phyloP scores from a whole-genome alignment of 2,888 invertebrate species.

The Pachymerium ferrugineum region DNA sequence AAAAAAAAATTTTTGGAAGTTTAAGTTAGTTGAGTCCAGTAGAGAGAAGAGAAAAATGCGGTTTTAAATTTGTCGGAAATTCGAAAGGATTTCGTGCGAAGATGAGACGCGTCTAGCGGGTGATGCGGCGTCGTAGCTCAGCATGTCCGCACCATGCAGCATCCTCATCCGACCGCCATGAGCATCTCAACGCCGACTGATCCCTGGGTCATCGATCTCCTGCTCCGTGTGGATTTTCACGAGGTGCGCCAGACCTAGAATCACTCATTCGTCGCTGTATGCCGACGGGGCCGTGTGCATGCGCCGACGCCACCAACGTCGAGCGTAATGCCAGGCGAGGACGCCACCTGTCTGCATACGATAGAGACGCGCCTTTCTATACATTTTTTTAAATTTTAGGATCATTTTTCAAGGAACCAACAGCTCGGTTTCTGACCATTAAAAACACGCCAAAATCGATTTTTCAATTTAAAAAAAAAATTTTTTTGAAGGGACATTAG shows the following conservation, averaged over 20 bases:
- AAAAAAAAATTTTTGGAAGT: not conserved
- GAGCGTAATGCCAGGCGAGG: not conserved
- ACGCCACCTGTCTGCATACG: not conserved
- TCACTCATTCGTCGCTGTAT: constrained; percentile 1
- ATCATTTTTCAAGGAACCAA: not conserved
- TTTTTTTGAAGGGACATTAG: no score
- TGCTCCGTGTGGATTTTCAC: constrained; percentile 3
- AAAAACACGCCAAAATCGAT: no score
- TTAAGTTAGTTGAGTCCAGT: no score
- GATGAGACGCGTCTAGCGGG: no score
- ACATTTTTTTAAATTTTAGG: not conserved
- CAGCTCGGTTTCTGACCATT: no score
- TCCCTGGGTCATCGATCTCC: constrained; percentile 4
- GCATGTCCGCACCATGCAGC: not conserved
- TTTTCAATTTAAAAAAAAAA: no score
- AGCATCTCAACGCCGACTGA: constrained; percentile 3
- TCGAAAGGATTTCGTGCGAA: no score
- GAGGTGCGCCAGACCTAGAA: not conserved
- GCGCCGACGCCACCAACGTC: not conserved
- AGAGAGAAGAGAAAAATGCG: no score
- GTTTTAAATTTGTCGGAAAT: no score
- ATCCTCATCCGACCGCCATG: not conserved
- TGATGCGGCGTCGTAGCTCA: not conserved
- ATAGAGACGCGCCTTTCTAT: not conserved
- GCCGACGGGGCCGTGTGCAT: not conserved